Percentiles rank a stretch among this genome's conserved stretches.
phyloP scores from a whole-genome alignment of 2,888 invertebrate species.

The Brenthis hecate region DNA sequence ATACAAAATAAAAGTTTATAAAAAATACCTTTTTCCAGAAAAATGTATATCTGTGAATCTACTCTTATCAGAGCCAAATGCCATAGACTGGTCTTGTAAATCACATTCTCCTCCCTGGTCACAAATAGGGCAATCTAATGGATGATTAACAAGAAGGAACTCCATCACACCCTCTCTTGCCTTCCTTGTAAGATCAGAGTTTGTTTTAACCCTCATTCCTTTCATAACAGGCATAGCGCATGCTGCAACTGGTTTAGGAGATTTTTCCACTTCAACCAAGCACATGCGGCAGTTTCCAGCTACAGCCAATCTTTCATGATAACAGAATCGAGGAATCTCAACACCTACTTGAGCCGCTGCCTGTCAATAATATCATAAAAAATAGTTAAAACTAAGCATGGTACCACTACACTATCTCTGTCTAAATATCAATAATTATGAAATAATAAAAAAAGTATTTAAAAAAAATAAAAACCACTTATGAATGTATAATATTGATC shows the following conservation, averaged over 20 bases:
- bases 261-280: conserved; percentile 99
- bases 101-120: conserved; percentile 98
- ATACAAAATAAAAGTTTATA: neutral
- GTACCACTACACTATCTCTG: no score
- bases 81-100: conserved; percentile 99
- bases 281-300: conserved; percentile 99
- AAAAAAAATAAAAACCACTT: no score
- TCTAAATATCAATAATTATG: no score
- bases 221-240: conserved; percentile 99
- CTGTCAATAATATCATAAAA: conserved; percentile 70
- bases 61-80: conserved; percentile 97
- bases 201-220: conserved; percentile 99
- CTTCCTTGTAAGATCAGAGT: conserved; percentile 94
- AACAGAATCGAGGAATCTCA: conserved; percentile 99
- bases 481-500: no score
- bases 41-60: conserved; percentile 96
- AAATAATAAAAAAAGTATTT: no score
- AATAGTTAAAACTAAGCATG: neutral
- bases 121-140: conserved; percentile 99
- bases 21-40: conserved; percentile 90
- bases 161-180: conserved; percentile 96
- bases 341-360: conserved; percentile 97
- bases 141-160: conserved; percentile 98
- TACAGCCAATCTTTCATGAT: conserved; percentile 98
- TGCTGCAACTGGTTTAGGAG: conserved; percentile 98